Evolutionary conservation across 2,888 invertebrate species (phyloP).

Genomic region (Hypomecis atomaria): DNA sequence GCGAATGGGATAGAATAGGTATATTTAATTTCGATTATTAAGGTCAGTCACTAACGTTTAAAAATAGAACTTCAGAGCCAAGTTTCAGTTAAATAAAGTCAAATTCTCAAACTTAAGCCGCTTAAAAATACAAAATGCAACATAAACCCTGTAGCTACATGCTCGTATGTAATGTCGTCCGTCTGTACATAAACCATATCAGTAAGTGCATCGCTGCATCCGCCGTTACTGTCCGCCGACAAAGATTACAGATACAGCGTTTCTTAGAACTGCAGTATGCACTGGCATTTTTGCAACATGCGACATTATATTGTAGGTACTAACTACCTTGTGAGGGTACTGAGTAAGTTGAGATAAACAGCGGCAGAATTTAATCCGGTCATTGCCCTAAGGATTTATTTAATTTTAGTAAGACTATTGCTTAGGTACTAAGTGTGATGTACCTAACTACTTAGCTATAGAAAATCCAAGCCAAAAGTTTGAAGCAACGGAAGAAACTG

Average conservation of each 20-base stretch:
- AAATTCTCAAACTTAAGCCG: too few species aligned
- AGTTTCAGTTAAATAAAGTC: neutral
- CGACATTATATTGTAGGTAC: slow-evolving; percentile 5
- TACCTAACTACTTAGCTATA: too few species aligned
- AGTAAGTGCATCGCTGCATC: slow-evolving; percentile 72
- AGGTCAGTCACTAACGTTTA: neutral
- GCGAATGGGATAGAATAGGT: too few species aligned
- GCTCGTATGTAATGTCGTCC: slow-evolving; percentile 30
- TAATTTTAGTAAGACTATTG: neutral
- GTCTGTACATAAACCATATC: slow-evolving; percentile 54
- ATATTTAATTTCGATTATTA: too few species aligned
- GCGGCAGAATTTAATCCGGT: slow-evolving; percentile 4
- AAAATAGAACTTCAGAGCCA: neutral
- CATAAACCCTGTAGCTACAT: slow-evolving; percentile 2
- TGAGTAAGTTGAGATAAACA: slow-evolving; percentile 2
- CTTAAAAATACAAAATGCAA: slow-evolving; percentile 1
- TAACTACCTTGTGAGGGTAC: slow-evolving; percentile 6
- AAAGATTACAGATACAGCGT: slow-evolving; percentile 74
- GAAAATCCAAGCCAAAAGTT: too few species aligned
- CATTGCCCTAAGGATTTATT: neutral
- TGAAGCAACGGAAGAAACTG: too few species aligned
- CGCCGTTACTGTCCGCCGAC: slow-evolving; percentile 57
- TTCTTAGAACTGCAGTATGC: slow-evolving; percentile 72
- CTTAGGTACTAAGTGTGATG: too few species aligned
- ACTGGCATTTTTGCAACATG: slow-evolving; percentile 49